Percentiles rank a stretch among this genome's conserved stretches.
Evolutionary conservation across 1,140 invertebrate species (phyloP).

Genomic region (Phocides pigmalion): DNA sequence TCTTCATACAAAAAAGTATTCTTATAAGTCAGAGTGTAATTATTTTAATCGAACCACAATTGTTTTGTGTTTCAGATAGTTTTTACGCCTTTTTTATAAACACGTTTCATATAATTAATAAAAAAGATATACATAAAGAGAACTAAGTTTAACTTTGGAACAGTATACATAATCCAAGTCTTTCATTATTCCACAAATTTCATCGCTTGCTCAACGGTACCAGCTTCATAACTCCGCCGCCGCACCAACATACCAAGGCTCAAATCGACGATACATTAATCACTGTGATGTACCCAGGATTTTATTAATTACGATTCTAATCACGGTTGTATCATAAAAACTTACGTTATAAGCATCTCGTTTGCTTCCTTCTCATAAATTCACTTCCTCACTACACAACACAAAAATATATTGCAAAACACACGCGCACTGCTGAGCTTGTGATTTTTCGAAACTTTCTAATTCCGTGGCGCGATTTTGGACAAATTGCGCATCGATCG

Average conservation of each 20-base stretch:
- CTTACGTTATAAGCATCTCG: conserved; percentile 79
- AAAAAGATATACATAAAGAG: no score
- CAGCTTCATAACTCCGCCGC: conserved; percentile 6
- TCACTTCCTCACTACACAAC: conserved; percentile 61
- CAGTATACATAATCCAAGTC: no score
- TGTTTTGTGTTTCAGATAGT: no score
- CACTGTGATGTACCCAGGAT: conserved; percentile 11
- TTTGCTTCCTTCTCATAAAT: conserved; percentile 46
- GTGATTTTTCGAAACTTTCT: conserved; percentile 54
- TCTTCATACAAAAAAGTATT: no score
- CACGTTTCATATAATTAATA: no score
- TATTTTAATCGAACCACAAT: no score
- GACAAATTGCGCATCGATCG: conserved; percentile 39
- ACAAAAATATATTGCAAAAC: conserved; percentile 51
- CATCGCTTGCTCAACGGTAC: background rate
- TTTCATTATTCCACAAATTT: conserved; percentile 19
- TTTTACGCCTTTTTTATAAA: no score
- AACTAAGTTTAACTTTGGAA: no score
- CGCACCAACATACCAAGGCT: conserved; percentile 4
- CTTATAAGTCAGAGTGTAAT: no score
- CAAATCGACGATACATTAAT: conserved; percentile 5
- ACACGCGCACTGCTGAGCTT: conserved; percentile 44
- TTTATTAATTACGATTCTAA: conserved; percentile 50
- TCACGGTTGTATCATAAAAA: conserved; percentile 40
- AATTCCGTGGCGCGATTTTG: conserved; percentile 54